Base-by-base conservation (phyloP, 2,888 invertebrate species). In the Dolomedes plantarius region DNA sequence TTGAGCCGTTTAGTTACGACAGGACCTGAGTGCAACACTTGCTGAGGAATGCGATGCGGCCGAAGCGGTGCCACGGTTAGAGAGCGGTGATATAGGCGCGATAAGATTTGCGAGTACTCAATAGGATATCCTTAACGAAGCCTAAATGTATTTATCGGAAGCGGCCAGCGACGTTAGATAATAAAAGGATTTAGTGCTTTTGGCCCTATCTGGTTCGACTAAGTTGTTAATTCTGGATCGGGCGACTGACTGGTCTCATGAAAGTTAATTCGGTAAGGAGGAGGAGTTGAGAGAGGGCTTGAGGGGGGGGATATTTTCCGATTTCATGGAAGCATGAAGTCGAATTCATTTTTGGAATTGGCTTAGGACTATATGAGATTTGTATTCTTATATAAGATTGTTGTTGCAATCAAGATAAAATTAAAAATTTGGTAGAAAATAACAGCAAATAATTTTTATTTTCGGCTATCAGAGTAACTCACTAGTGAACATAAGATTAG, bases 81-180 rank as follows among this genome's bases (percentile, higher is more conserved):
- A 5, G 9, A 36, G 9, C 6, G n/a, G 46, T 82, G 82, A 82
- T 82, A 75, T 82, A 82, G 65, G 71, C 71, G 16, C 29, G 82
- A 82, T 82, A 82, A 75, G 75, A 39, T 41, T 75, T 65, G 39
- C 36, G 67, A 65, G 75, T 46, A 75, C 75, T 75, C 75, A 64
- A 81, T 78, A 69, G 82, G 82, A 82, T 76, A 82, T 82, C 82
- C 82, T 76, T 71, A 82, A 82, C 82, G 82, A 82, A 82, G 56
- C 46, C 82, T 39, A 75, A 62, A 68, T 56, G 75, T 62, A 82
- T 82, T 82, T 82, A 82, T 82, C 81, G 64, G 75, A 50, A 68
- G 71, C 29, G 82, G 46, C 62, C 81, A 82, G 82, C 28, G 28
- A 71, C 64, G 62, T 31, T n/a, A 32, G 71, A 76, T 82, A 76